Base-by-base conservation (phyloP, 1,140 invertebrate genomes). In the Argopecten irradians region DNA sequence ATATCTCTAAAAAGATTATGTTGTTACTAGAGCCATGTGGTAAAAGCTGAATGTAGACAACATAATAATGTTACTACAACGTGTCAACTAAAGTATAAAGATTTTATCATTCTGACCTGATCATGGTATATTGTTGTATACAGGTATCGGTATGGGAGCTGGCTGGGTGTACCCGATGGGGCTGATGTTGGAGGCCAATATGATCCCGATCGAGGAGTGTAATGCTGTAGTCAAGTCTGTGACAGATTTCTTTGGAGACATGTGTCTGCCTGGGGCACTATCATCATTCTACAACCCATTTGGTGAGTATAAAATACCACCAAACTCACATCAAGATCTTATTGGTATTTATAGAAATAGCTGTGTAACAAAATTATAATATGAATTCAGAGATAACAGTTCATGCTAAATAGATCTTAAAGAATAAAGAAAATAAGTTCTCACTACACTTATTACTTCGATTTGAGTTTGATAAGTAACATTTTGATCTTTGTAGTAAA, bases 161-260 rank as follows among this genome's bases (percentile, higher is more conserved):
- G 98, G 98, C 46, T 99, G 98, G 98, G 97, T 98, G 88, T 97
- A 98, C 93, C 98, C 98, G 11, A 97, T 99, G 91, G 96, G 98
- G 95, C 96, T 96, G 97, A 94, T 99, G 33, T 98, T 99, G 97
- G 96, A 97, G 93, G 97, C 97, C 41, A 97, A 98, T 94, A 96
- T 98, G 46, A 97, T 98, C 36, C 82, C 84, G 16, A 91, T 95
- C 0, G 89, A 82, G 11, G 93, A 96, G 94, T 99, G 99, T 93
- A 99, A 99, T 93, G 99, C 99, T 96, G 98, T 99, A 94, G 98
- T 99, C 0, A 99, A 99, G 95, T 98, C 98, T 5, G 97, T 98
- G 0, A 97, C 98, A 14, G 97, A 97, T 89, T 99, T 97, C 94
- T 99, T 99, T 95, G 97, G 97, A 7, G 96, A 97, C 84, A 98